Base-by-base conservation (phyloP, 1,140 invertebrate genomes). In the Drosophila seguyi region DNA sequence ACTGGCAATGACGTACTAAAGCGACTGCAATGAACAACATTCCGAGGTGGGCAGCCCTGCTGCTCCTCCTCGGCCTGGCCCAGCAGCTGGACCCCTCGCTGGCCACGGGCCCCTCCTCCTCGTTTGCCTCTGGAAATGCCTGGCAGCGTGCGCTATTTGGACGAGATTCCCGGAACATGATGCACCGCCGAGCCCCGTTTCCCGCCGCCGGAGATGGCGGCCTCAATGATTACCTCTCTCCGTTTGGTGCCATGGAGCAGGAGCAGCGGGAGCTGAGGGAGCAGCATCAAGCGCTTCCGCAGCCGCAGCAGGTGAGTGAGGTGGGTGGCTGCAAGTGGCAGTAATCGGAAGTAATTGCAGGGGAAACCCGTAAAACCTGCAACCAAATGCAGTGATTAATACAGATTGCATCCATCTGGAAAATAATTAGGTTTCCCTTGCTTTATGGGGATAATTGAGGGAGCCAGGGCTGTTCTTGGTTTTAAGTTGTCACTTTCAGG, bases 141-240 rank as follows among this genome's bases (percentile, higher is more conserved):
- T 97, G 96, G 96, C 96, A 96, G 57, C 96, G 96, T 0, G 34
- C 63, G 2, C 93, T 97, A 10, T 97, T 97, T 92, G 97, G 97
- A 92, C 94, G 97, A 58, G 97, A 97, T 93, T 97, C 96, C 78
- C 96, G 96, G 0, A 96, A 97, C 93, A 96, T 97, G 95, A 93
- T 97, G 66, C 73, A 71, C 34, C 84, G 81, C 38, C 66, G 58
- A 27, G 31, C 39, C 10, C 31, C 55, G 22, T 27, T 48, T 14
- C 14, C 60, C 18, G 41, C 29, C 14, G 48, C 62, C 25, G 57
- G 59, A 20, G 61, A 59, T 47, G 66, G 55, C 14, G 61, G 38
- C 34, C 65, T 75, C 39, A 60, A 79, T 38, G 85, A 81, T 6
- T 90, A 75, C 39, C 73, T 73, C 52, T 67, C 45, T 11, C 60